Percentiles rank a stretch among this genome's conserved stretches.
Evolutionary conservation across 64 coral and sea anemone genomes (phyloP).

Genomic region (Astreopora myriophthalma): DNA sequence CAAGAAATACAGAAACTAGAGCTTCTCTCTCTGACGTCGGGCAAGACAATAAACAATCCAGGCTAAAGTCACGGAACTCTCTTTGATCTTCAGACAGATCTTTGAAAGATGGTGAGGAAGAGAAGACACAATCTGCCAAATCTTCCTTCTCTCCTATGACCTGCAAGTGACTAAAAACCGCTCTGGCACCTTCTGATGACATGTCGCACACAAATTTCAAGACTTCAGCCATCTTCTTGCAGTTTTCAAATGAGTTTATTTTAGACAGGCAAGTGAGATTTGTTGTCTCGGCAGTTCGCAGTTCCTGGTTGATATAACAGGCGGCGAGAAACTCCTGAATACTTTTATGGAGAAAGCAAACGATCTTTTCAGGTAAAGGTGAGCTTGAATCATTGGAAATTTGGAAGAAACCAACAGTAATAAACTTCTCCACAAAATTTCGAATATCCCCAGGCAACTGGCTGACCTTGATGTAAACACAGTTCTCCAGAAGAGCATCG

Average conservation of each 20-base stretch:
- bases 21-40: neutral
- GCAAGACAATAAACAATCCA: neutral
- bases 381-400: constrained; percentile 5
- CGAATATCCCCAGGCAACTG: neutral
- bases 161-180: neutral
- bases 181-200: neutral
- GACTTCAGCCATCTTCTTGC: neutral
- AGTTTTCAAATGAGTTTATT: neutral
- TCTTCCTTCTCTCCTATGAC: neutral
- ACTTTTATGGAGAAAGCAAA: constrained; percentile 53
- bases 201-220: neutral
- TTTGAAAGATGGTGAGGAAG: neutral
- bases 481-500: constrained; percentile 42
- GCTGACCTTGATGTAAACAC: no score
- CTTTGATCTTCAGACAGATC: neutral
- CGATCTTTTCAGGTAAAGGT: constrained; percentile 22
- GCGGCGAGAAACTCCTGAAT: constrained; percentile 73
- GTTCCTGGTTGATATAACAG: neutral
- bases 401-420: constrained; percentile 48
- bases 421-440: neutral
- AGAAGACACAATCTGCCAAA: neutral
- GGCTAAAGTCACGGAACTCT: neutral
- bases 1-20: neutral
- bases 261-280: neutral
- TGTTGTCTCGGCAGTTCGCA: neutral